phyloP scores from a whole-genome alignment of 2,888 invertebrate genomes.

The Allygus modestus region DNA sequence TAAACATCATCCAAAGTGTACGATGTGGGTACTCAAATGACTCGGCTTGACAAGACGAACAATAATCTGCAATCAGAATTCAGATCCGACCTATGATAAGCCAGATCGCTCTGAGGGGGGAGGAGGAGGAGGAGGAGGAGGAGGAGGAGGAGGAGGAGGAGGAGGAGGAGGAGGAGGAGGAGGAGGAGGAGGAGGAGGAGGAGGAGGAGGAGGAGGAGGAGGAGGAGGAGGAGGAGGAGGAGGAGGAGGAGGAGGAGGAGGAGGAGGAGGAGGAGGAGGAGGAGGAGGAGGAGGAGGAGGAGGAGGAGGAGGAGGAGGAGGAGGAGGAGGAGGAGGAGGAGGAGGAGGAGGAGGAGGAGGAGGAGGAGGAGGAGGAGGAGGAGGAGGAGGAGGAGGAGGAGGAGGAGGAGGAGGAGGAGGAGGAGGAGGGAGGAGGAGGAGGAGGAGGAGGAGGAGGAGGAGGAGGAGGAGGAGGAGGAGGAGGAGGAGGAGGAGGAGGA shows the following conservation, averaged over 20 bases:
- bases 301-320: neutral
- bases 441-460: neutral
- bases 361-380: neutral
- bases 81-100: too few species aligned
- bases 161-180: neutral
- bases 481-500: neutral
- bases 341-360: neutral
- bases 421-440: neutral
- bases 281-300: neutral
- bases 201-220: neutral
- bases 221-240: neutral
- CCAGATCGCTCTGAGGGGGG: neutral
- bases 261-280: neutral
- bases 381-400: neutral
- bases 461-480: conserved; percentile 21
- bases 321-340: neutral
- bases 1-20: too few species aligned
- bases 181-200: neutral
- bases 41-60: too few species aligned
- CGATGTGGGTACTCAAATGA: too few species aligned
- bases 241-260: conserved; percentile 21
- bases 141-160: neutral
- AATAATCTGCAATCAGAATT: too few species aligned
- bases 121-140: neutral
- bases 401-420: conserved; percentile 12